Percentiles rank a stretch among this genome's conserved stretches.
Evolutionary conservation across 2,113 vertebrate genomes (phyloP).

Genomic region (Dasypus novemcinctus): DNA sequence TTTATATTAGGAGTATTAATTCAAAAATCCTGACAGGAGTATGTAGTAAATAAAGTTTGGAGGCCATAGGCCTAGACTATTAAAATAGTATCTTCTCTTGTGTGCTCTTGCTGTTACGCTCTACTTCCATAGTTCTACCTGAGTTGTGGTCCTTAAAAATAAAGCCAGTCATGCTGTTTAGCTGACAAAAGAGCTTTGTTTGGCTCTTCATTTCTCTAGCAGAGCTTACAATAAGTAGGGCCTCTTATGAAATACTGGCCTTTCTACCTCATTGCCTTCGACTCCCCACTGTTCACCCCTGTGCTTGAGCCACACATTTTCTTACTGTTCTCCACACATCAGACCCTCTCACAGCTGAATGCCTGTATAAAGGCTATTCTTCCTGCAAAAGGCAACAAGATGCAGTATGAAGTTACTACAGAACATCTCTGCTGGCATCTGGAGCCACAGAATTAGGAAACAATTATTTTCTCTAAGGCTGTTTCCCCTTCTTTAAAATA

Average conservation of each 20-base stretch:
- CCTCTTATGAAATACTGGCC: background rate
- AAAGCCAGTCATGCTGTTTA: background rate
- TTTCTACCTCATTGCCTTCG: background rate
- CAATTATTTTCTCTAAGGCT: background rate
- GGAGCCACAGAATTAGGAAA: background rate
- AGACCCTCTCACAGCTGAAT: background rate
- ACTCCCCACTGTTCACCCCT: background rate
- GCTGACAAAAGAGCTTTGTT: background rate
- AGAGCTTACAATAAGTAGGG: background rate
- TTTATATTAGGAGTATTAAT: background rate
- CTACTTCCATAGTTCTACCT: background rate
- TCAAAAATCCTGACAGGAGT: background rate
- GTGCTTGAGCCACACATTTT: background rate
- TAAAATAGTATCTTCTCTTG: background rate
- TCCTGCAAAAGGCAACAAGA: background rate
- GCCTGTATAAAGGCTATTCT: background rate
- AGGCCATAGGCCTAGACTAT: background rate
- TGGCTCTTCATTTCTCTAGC: background rate
- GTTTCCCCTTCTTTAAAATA: conserved; percentile 11
- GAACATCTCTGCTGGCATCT: background rate
- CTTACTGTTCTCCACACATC: background rate
- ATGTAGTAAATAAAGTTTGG: background rate
- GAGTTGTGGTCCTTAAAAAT: background rate
- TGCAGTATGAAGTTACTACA: background rate
- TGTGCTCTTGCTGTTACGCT: background rate